A percentile compares a stretch with the other conserved stretches of the same genome.
These are phyloP conservation scores for Procambarus virginalis DNA, from an alignment of 1,140 invertebrate genomes.

Conservation along the genomic window DNA sequence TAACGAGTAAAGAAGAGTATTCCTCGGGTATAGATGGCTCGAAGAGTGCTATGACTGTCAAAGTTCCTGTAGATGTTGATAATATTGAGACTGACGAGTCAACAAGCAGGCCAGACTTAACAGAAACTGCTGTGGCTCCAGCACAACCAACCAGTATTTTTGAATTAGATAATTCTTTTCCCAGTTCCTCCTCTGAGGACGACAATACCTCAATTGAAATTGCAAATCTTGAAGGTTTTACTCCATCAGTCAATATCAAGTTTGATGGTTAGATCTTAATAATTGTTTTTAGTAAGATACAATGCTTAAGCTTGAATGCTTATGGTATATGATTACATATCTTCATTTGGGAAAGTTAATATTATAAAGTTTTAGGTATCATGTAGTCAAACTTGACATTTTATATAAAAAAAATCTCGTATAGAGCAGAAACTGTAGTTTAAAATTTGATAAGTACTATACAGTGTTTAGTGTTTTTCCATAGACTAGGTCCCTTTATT, in stretches of 20 bases:
- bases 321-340: too few relatives aligned
- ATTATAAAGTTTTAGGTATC: too few relatives aligned
- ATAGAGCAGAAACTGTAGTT: too few relatives aligned
- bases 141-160: background rate
- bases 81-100: background rate
- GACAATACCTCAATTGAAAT: background rate
- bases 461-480: too few relatives aligned
- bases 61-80: background rate
- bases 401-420: too few relatives aligned
- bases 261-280: background rate
- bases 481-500: too few relatives aligned
- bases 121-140: background rate
- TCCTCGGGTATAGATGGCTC: background rate
- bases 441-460: too few relatives aligned
- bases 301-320: too few relatives aligned
- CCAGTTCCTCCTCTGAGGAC: slow-evolving; percentile 18
- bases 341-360: too few relatives aligned
- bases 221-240: slow-evolving; percentile 30
- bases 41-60: background rate
- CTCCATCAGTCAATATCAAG: slow-evolving; percentile 20
- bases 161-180: background rate
- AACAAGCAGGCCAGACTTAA: background rate
- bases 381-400: too few relatives aligned
- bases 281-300: too few relatives aligned
- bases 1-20: background rate